A percentile compares a stretch with the other conserved stretches of the same genome.
phyloP scores from a whole-genome alignment of 2,888 invertebrate species.

The Trachelus stipa region DNA sequence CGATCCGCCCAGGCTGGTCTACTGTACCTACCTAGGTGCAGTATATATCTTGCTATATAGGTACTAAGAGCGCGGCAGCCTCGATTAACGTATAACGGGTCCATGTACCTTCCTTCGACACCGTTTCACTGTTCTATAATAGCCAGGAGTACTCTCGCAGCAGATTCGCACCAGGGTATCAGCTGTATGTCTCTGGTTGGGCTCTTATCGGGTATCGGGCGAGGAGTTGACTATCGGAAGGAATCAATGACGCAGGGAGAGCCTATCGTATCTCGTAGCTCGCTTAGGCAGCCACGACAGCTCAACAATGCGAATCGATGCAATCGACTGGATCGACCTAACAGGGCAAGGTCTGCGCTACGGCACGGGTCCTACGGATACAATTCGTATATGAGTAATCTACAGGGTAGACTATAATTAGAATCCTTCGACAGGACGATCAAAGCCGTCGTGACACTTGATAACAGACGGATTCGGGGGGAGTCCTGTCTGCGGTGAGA shows the following conservation, averaged over 20 bases:
- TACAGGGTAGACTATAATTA: not conserved
- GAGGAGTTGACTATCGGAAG: not conserved
- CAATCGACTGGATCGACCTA: not conserved
- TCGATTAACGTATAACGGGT: conserved; percentile 48
- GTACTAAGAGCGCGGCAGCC: conserved; percentile 1
- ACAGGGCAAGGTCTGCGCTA: not conserved
- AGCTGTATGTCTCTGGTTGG: not conserved
- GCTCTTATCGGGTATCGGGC: not conserved
- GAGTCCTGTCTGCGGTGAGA: not conserved
- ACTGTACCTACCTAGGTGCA: not conserved
- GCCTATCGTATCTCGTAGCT: not conserved
- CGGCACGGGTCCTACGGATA: not conserved
- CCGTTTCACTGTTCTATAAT: not conserved
- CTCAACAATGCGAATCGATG: not conserved
- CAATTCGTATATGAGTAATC: not conserved
- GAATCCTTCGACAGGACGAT: not conserved
- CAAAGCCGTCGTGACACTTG: not conserved
- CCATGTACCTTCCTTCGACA: conserved; percentile 27
- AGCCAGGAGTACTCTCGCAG: not conserved
- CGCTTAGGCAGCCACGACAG: not conserved
- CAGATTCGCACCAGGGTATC: not conserved
- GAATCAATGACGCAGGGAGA: not conserved
- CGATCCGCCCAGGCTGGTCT: not conserved
- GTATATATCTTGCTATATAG: not conserved
- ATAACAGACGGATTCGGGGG: not conserved